Evolutionary conservation across 2,797 vertebrate genomes (phyloP).

Genomic region (Jordanella pulchra): DNA sequence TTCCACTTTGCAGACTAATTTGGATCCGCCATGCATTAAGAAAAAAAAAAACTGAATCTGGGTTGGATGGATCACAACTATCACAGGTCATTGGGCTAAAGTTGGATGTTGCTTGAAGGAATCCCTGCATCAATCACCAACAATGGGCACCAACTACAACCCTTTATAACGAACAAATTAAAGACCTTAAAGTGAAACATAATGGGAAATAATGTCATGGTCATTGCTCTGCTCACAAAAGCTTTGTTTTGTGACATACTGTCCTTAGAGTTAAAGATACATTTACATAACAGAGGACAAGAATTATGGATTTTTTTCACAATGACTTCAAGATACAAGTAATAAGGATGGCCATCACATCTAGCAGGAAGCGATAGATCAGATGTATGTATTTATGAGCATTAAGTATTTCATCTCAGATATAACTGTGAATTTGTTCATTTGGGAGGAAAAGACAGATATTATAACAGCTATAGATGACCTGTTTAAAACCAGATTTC

Average conservation of each 20-base stretch:
- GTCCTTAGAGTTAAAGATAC: slow-evolving; percentile 50
- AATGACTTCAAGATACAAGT: slow-evolving; percentile 13
- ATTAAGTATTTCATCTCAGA: no score
- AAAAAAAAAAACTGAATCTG: slow-evolving; percentile 37
- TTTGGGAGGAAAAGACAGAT: no score
- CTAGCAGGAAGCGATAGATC: no score
- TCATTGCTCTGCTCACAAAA: slow-evolving; percentile 27
- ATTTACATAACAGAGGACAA: slow-evolving; percentile 51
- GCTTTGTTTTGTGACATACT: slow-evolving; percentile 26
- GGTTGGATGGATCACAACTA: slow-evolving; percentile 35
- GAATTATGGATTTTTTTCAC: slow-evolving; percentile 56
- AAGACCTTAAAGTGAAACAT: slow-evolving; percentile 2
- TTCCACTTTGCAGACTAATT: slow-evolving; percentile 33
- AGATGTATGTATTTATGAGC: no score
- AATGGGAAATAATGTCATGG: slow-evolving; percentile 40
- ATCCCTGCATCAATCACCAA: slow-evolving; percentile 42
- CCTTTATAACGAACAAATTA: slow-evolving; percentile 19
- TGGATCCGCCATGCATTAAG: slow-evolving; percentile 51
- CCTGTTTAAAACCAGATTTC: neutral
- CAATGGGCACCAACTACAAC: slow-evolving; percentile 33
- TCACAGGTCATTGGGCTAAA: slow-evolving; percentile 61
- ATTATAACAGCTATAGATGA: no score
- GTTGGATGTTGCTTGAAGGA: slow-evolving; percentile 55
- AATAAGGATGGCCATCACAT: no score
- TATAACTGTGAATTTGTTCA: no score